Conservation (phyloP, 2,797 vertebrate genomes). For the Zalophus californianus region DNA sequence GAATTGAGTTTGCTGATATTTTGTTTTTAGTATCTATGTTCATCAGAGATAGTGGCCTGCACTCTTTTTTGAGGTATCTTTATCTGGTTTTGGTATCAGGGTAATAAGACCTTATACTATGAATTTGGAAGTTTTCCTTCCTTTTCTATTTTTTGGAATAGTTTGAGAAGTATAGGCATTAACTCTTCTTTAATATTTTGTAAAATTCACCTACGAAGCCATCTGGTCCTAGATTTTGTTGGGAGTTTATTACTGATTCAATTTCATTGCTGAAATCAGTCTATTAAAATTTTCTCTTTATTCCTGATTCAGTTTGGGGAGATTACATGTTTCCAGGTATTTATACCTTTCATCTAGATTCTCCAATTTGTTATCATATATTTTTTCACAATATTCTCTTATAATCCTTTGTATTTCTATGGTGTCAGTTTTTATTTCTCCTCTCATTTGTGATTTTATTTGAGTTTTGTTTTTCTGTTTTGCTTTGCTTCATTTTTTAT, state of each 20-base stretch:
- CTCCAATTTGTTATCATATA: background rate
- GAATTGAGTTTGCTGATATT: background rate
- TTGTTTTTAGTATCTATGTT: background rate
- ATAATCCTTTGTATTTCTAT: background rate
- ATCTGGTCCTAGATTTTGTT: background rate
- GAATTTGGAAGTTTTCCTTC: background rate
- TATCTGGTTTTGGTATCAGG: background rate
- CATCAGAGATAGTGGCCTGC: background rate
- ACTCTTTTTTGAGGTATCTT: background rate
- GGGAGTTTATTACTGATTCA: background rate
- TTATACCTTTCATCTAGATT: background rate
- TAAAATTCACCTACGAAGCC: background rate
- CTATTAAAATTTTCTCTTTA: background rate
- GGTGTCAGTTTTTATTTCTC: background rate
- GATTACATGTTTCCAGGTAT: background rate
- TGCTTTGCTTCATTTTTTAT: background rate
- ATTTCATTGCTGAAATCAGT: background rate
- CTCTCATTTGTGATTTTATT: background rate
- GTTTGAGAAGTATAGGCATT: background rate
- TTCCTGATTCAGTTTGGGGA: background rate
- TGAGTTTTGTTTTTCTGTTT: background rate
- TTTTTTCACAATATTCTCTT: background rate
- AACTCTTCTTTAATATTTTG: background rate
- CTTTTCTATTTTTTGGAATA: background rate
- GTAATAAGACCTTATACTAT: background rate